Evolutionary conservation across 2,888 invertebrate genomes (phyloP).

Genomic region (Sisyra nigra): DNA sequence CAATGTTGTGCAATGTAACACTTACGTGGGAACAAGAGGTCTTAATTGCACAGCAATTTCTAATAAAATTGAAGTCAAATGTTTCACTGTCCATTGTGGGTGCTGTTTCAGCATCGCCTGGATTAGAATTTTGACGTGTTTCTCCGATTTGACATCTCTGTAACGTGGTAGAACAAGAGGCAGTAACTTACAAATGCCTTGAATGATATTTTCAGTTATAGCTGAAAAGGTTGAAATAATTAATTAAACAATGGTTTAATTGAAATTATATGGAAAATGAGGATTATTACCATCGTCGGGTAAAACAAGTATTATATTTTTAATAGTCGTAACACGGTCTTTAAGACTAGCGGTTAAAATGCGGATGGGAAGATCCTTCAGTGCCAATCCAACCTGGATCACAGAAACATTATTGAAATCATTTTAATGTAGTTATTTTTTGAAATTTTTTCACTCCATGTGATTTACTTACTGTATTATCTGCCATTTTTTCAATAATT

Average conservation of each 20-base stretch:
- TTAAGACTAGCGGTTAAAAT: slow-evolving; percentile 57
- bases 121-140: slow-evolving; percentile 54
- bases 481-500: slow-evolving; percentile 38
- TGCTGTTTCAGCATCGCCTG: slow-evolving; percentile 45
- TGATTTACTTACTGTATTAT: slow-evolving; percentile 43
- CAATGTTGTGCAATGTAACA: slow-evolving; percentile 14
- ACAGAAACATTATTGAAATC: no score
- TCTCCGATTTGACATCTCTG: slow-evolving; percentile 61
- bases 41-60: slow-evolving; percentile 47
- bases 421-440: slow-evolving; percentile 1
- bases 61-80: slow-evolving; percentile 43
- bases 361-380: slow-evolving; percentile 57
- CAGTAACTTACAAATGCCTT: slow-evolving; percentile 63
- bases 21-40: slow-evolving; percentile 51
- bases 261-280: slow-evolving; percentile 10
- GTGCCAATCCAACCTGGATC: slow-evolving; percentile 22
- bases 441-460: slow-evolving; percentile 23
- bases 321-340: slow-evolving; percentile 47
- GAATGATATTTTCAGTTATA: slow-evolving; percentile 59
- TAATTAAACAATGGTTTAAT: not conserved
- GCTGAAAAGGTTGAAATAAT: slow-evolving; percentile 32
- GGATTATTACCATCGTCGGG: slow-evolving; percentile 51
- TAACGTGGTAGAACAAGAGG: slow-evolving; percentile 65
- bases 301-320: slow-evolving; percentile 52
- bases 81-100: slow-evolving; percentile 51